Conservation (phyloP, 2,113 vertebrate species). For the Porphyrio hochstetteri region DNA sequence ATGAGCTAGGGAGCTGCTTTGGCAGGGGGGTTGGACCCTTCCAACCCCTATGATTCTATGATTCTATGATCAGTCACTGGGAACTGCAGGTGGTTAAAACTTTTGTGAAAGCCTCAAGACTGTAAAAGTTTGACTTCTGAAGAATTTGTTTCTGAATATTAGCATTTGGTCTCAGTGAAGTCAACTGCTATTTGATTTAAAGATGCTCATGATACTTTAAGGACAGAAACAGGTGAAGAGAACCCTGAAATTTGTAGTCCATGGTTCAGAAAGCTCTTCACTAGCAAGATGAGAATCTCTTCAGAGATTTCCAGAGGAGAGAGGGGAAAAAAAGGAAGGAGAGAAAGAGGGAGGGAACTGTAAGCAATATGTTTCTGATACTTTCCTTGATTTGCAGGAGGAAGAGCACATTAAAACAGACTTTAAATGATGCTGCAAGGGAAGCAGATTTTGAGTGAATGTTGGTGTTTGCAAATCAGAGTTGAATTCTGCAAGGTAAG, state of each 20-base stretch:
- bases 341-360: neutral
- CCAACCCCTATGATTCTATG: no score
- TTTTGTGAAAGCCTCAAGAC: neutral
- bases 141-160: neutral
- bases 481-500: neutral
- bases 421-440: neutral
- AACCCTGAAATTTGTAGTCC: neutral
- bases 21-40: no score
- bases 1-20: no score
- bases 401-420: conserved; percentile 3
- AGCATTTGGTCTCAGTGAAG: neutral
- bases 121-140: neutral
- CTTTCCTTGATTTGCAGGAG: neutral
- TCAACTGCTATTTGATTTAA: neutral
- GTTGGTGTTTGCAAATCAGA: neutral
- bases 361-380: neutral
- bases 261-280: neutral
- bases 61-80: neutral
- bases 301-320: neutral
- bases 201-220: neutral
- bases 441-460: conserved; percentile 1
- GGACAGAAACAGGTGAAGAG: neutral
- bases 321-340: neutral
- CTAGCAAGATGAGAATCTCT: neutral
- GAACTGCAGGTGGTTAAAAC: neutral